Percentiles rank a stretch among this genome's conserved stretches.
phyloP scores from a whole-genome alignment of 2,113 vertebrate genomes.

The Xenotilapia caudafasciata region DNA sequence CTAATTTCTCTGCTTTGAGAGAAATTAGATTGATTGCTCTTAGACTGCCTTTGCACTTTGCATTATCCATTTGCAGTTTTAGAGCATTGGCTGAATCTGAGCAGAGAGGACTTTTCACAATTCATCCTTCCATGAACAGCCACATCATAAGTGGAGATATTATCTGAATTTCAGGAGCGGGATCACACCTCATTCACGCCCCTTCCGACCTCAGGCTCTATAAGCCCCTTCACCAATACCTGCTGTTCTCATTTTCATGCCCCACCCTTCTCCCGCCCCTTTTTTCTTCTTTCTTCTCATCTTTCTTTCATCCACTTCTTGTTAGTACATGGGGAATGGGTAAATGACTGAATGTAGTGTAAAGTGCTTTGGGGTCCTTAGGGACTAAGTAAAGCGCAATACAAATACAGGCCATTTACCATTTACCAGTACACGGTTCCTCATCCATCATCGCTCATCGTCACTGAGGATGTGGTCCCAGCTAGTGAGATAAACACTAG shows the following conservation, averaged over 20 bases:
- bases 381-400: not conserved
- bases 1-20: not conserved
- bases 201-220: not conserved
- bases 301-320: not conserved
- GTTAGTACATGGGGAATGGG: not conserved
- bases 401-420: not conserved
- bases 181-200: not conserved
- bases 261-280: not conserved
- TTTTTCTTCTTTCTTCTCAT: not conserved
- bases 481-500: not conserved
- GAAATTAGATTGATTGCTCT: not conserved
- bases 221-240: not conserved
- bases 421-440: not conserved
- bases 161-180: not conserved
- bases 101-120: not conserved
- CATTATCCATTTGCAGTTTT: not conserved
- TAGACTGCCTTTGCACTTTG: not conserved
- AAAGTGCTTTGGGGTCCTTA: not conserved
- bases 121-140: not conserved
- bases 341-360: not conserved
- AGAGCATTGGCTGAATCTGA: not conserved
- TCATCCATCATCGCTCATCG: fast-evolving
- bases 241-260: not conserved
- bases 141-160: not conserved
- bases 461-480: not conserved